Evolutionary conservation across 2,888 invertebrate genomes (phyloP), one percentile per base, ranked within the genome.

Genomic region (Hemicrepidius hirtus): DNA sequence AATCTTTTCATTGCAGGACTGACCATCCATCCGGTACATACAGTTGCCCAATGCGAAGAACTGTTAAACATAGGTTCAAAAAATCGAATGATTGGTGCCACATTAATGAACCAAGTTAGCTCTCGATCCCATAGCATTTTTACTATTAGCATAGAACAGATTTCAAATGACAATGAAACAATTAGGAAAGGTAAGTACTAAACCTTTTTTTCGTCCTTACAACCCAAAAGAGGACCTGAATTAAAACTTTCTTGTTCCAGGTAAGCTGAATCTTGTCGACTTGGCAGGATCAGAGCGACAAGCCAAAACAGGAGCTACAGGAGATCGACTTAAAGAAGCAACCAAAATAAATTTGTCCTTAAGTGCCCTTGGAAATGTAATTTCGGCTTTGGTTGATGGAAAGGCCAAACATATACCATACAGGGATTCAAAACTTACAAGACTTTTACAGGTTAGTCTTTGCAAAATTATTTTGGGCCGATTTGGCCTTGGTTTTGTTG

Each of bases 81-180:
- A 78, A 94, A 95, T 84, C 88, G 97, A 35, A 91, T 94, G 13
- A 93, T 93, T 0, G 97, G 95, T 0, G 92, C 95, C 0, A 97
- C 97, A 0, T 88, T 95, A 59, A 97, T 97, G 97, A 97, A 97
- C 84, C 93, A 94, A 0, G 94, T 93, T 71, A 93, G 93, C 66
- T 96, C 96, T 0, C 88, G 97, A 66, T 95, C 95, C 63, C 97
- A 97, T 85, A 95, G 95, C 13, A 96, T 97, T 74, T 95, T 97
- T 84, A 95, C 94, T 1, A 92, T 97, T 50, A 92, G 92, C 74
- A 87, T 97, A 37, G 97, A 97, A 85, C 95, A 95, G 85, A 91
- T 95, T 81, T 90, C 91, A 2, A 87, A 88, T 16, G 84, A 85
- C 66, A 84, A 84, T 63, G 86, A 86, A 69, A 84, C 81, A 40